Conservation (phyloP, 2,888 invertebrate species). For the Phortica magna region DNA sequence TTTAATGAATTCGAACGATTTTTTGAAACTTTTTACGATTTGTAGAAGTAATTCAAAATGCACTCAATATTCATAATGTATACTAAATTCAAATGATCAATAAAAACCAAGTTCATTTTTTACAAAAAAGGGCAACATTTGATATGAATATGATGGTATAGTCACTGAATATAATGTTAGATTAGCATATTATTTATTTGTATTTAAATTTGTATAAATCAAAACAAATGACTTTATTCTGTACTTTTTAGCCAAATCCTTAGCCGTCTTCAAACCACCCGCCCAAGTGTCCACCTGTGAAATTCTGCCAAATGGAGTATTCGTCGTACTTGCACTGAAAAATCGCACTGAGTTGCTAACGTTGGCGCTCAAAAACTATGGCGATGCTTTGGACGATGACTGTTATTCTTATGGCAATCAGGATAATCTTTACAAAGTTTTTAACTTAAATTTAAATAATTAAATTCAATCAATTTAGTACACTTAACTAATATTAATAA, state of each 20-base stretch:
- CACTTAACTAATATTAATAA: slow-evolving; percentile 6
- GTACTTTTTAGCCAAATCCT: slow-evolving; percentile 82
- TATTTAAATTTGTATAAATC: no score
- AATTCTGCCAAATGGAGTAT: slow-evolving; percentile 85
- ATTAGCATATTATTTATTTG: no score
- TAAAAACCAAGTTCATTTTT: no score
- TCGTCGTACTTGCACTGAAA: slow-evolving; percentile 84
- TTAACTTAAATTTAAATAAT: slow-evolving; percentile 78
- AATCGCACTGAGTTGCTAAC: slow-evolving; percentile 83
- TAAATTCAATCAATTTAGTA: slow-evolving; percentile 14
- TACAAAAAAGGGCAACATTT: no score
- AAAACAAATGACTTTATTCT: neutral
- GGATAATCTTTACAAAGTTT: slow-evolving; percentile 81
- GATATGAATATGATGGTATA: no score
- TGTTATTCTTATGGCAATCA: slow-evolving; percentile 79
- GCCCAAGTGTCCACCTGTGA: slow-evolving; percentile 87
- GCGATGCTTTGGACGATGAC: slow-evolving; percentile 67
- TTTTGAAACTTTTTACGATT: no score
- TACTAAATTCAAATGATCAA: no score
- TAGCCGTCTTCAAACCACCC: slow-evolving; percentile 89
- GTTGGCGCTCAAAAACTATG: slow-evolving; percentile 80
- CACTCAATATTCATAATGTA: no score
- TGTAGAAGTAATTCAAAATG: no score
- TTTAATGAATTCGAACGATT: no score
- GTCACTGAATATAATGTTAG: no score